Base-by-base conservation (phyloP, 1,140 invertebrate species). In the Drosophila santomea region DNA sequence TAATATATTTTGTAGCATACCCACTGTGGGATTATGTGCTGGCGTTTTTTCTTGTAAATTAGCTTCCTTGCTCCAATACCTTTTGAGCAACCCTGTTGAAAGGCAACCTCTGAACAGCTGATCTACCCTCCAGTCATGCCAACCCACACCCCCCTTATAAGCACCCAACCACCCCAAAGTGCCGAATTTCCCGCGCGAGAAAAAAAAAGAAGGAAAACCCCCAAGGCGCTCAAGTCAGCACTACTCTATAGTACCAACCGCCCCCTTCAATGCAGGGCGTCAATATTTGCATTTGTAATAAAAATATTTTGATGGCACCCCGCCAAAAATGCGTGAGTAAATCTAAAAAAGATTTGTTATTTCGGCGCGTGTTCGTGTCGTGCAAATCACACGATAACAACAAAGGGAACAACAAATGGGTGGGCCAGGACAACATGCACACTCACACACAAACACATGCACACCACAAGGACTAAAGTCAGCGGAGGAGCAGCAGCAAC, bases 251-350 rank as follows among this genome's bases (percentile, higher is more conserved):
- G 47, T 48, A 48, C 1, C 3, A 47, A 17, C 47, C 23, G 25
- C 17, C 48, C 12, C 35, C 11, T 14, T 14, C 38, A 12, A 38
- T 59, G 61, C 74, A 54, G 59, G 66, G 84, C 80, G 80, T 84
- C 84, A 89, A 89, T 89, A 89, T 89, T 89, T 89, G 84, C 84
- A 89, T 89, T 89, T 89, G 84, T 89, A 89, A 89, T 89, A 89
- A 89, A 88, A 89, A 89, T 89, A 89, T 89, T 89, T 84, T 80
- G 84, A 84, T 90, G 84, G 80, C 77, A 74, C 28, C 64, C 63
- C 63, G 55, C 67, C 72, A 69, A 89, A 83, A 83, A 77, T 58
- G 76, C 67, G 84, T 83, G 84, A 80, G 84, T 74, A 89, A 88
- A 88, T 88, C 80, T 80, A 84, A 89, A 88, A 88, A 72, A 80